These are phyloP conservation scores for Empis livida DNA, from an alignment of 2,888 invertebrate genomes.

Conservation along the genomic window DNA sequence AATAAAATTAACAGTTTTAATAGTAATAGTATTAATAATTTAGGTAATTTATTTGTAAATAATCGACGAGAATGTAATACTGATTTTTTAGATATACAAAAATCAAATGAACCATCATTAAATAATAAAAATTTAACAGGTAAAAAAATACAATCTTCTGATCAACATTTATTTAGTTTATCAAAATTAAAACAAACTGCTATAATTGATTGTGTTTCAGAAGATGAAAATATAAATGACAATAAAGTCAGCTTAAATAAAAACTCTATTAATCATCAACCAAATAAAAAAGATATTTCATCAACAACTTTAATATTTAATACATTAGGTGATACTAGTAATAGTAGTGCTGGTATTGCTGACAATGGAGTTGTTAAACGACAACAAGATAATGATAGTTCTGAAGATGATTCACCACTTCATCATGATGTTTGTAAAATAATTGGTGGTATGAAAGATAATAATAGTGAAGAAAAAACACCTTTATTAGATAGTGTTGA, in stretches of 20 bases:
- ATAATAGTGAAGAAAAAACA: conserved; percentile 33
- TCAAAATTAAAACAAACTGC: conserved; percentile 33
- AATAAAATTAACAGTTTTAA: no score
- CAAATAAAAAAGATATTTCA: conserved; percentile 11
- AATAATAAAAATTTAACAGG: no score
- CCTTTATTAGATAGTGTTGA: conserved; percentile 36
- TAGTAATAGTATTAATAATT: no score
- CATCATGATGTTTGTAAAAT: conserved; percentile 23
- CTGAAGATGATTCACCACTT: conserved; percentile 29
- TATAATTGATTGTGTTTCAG: conserved; percentile 26
- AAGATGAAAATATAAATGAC: conserved; percentile 32
- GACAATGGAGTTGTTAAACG: conserved; percentile 2
- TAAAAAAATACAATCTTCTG: neutral
- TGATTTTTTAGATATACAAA: no score
- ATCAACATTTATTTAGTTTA: conserved; percentile 26
- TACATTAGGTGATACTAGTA: neutral
- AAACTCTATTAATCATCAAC: conserved; percentile 7
- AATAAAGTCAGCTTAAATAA: conserved; percentile 21
- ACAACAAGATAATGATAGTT: conserved; percentile 15
- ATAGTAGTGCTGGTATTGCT: neutral
- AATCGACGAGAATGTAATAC: no score
- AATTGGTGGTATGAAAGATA: conserved; percentile 17
- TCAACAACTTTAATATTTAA: neutral
- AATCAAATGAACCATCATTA: no score
- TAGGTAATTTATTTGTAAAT: no score